Base-by-base conservation (phyloP, 2,113 vertebrate species). In the Elaphurus davidianus region DNA sequence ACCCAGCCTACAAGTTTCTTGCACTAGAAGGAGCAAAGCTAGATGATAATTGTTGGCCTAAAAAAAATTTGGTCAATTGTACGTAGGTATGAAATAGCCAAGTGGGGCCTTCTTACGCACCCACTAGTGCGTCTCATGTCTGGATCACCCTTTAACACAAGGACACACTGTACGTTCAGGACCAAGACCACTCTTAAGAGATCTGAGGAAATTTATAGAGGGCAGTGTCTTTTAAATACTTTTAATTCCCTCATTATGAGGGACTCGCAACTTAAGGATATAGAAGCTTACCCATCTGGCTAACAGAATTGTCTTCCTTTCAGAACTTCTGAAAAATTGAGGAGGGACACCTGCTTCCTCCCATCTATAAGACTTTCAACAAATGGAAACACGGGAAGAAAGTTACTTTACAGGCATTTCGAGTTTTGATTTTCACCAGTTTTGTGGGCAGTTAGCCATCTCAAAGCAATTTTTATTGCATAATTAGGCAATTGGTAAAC, bases 1-100 rank as follows among this genome's bases (percentile, higher is more conserved):
- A 97, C 98, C 98, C 98, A 98, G 98, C 98, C 98, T 98, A 98
- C 83, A 89, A 87, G 96, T 98, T 98, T 98, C 97, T 98, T 98
- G 97, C 98, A 97, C 98, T 97, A 98, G 91, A 97, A 98, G 97
- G 98, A 99, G 99, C 98, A 91, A 98, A 98, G 98, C 99, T 98
- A 98, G 98, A 97, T 97, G 0, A 16, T 90, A 93, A 50, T 43
- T 91, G 96, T 86, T 97, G 97, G 98, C 98, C 97, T 98, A 92
- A 97, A 96, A 83, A 95, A 40, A 23, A 57, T 96, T 98, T 98
- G 98, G 98, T 99, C 96, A 98, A 62, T 93, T 95, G 64, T 92
- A 93, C 54, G 94, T 96, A 98, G 97, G 97, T 97, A 89, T 93
- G 98, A 98, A 98, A 94, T n/a, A 94, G 98, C 96, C 91, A 36